Conservation (phyloP, 2,797 vertebrate genomes). For the Macropus fuliginosus region DNA sequence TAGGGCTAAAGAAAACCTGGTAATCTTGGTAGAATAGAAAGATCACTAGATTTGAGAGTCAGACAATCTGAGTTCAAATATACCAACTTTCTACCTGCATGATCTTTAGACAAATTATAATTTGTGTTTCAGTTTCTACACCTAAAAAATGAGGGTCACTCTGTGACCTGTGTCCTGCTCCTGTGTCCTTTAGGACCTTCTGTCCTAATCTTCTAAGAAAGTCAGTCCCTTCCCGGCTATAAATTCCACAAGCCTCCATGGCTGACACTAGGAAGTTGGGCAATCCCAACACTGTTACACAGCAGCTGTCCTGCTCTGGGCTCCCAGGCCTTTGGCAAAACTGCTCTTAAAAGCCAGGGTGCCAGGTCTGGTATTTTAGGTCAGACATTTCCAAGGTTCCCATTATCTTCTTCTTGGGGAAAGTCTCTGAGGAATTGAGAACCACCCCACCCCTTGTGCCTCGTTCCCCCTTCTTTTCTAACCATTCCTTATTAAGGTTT, state of each 20-base stretch:
- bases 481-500: background rate
- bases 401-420: background rate
- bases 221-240: background rate
- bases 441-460: accelerated
- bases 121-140: background rate
- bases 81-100: background rate
- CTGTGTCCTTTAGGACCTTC: background rate
- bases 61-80: background rate
- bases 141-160: background rate
- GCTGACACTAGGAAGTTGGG: background rate
- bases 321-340: background rate
- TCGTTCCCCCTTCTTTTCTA: background rate
- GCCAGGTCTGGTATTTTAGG: background rate
- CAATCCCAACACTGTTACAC: background rate
- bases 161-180: background rate
- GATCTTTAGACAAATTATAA: background rate
- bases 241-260: background rate
- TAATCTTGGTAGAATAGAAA: background rate
- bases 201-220: background rate
- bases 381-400: background rate
- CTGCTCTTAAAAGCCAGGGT: background rate
- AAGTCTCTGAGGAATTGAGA: background rate
- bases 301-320: background rate
- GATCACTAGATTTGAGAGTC: background rate
- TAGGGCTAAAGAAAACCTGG: background rate